Percentiles rank a stretch among this genome's conserved stretches.
phyloP scores from a whole-genome alignment of 2,113 vertebrate genomes.

The Hippopotamus amphibius region DNA sequence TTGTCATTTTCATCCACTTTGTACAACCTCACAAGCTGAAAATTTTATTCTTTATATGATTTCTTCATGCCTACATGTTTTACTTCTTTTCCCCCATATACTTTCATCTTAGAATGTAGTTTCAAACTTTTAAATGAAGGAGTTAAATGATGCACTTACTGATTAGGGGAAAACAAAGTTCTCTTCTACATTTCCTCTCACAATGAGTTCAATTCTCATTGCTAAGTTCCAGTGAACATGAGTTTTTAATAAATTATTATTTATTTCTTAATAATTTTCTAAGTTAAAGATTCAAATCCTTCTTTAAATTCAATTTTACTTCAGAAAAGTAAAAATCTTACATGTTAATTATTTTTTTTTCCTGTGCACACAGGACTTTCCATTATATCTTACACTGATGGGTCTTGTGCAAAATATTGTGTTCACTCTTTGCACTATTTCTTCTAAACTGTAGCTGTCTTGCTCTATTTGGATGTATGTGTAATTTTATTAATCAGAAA shows the following conservation, averaged over 20 bases:
- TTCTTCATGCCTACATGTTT: neutral
- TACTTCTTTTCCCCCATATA: neutral
- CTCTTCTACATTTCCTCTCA: neutral
- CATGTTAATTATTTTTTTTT: neutral
- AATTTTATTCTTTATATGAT: neutral
- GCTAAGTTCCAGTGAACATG: no score
- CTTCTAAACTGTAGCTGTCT: neutral
- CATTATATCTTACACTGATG: neutral
- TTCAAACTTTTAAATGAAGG: neutral
- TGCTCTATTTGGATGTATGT: neutral
- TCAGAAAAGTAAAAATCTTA: no score
- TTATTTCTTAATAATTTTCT: no score
- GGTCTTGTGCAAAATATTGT: neutral
- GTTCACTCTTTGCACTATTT: neutral
- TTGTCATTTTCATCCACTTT: no score
- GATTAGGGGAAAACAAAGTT: neutral
- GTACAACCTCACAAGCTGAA: no score
- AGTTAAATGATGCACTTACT: neutral
- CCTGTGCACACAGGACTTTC: neutral
- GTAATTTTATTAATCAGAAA: neutral
- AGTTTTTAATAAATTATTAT: no score
- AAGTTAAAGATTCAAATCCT: no score
- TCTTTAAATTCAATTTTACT: no score
- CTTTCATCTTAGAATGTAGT: neutral
- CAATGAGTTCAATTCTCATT: no score